Base-by-base conservation (phyloP, 2,113 vertebrate species). In the Ammospiza caudacuta region DNA sequence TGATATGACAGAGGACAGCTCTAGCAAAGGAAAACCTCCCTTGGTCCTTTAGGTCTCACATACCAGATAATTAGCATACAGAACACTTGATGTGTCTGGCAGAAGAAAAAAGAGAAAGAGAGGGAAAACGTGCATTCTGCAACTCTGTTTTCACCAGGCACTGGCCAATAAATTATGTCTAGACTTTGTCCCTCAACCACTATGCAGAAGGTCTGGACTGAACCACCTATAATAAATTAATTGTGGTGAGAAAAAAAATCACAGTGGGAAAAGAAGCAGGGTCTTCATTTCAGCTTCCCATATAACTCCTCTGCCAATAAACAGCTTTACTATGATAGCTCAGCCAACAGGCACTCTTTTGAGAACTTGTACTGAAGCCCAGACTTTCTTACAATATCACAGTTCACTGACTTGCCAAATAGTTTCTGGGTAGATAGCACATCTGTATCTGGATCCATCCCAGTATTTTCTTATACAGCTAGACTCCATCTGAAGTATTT, bases 161-260 rank as follows among this genome's bases (percentile, higher is more conserved):
- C 46, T 89, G 89, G 83, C 90, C 96, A 96, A 94, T 96, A 97
- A 95, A 94, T 90, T 95, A 88, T 90, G 96, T 97, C 97, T 97
- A 97, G 96, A 97, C 96, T 96, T 92, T 90, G 89, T 97, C 94
- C 84, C 88, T 94, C 35, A 33, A 72, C 95, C 88, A 92, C 93
- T 81, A 91, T 89, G 85, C 90, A 96, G 93, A 96, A 91, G 75
- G 86, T 90, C 95, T 95, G 95, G 95, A 90, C 73, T 75, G 57
- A 95, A 85, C 80, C 89, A 96, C 90, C 89, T 94, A 89, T 95
- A 96, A 97, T 96, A 97, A 97, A 97, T 66, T 94, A 97, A 94
- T 92, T 68, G 61, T 86, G 95, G 73, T 93, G 96, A 95, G 81
- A 86, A 97, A 96, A 77, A 92, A 95, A 91, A 91, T 83, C 83